Percentiles rank a stretch among this genome's conserved stretches.
phyloP scores from a whole-genome alignment of 1,140 invertebrate species.

The Drosophila obscura region DNA sequence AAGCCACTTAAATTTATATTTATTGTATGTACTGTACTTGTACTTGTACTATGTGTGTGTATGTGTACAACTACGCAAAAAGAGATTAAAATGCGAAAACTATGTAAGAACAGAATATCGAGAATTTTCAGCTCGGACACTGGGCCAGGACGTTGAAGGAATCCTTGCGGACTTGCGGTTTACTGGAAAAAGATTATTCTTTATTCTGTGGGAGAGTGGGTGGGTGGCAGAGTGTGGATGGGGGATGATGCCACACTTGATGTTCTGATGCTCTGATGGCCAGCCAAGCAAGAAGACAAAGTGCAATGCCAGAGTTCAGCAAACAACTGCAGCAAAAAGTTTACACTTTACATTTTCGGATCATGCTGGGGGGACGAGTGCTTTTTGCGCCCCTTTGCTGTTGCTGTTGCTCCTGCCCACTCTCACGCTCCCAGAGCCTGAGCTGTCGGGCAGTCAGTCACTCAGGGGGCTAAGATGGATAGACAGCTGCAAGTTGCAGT shows the following conservation, averaged over 20 bases:
- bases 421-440: slow-evolving; percentile 15
- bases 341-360: slow-evolving; percentile 68
- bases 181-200: slow-evolving; percentile 5
- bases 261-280: slow-evolving; percentile 32
- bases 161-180: slow-evolving; percentile 34
- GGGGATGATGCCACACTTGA: slow-evolving; percentile 42
- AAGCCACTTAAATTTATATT: slow-evolving; percentile 56
- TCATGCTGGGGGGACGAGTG: slow-evolving; percentile 17
- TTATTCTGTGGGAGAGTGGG: neutral
- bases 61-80: slow-evolving; percentile 49
- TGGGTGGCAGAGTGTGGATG: neutral
- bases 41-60: neutral
- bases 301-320: slow-evolving; percentile 39
- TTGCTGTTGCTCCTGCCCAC: slow-evolving; percentile 8
- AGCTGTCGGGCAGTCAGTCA: slow-evolving; percentile 13
- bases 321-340: slow-evolving; percentile 68
- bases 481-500: slow-evolving; percentile 60
- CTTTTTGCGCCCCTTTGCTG: slow-evolving; percentile 1
- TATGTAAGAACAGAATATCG: slow-evolving; percentile 22
- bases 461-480: slow-evolving; percentile 52
- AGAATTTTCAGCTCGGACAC: slow-evolving; percentile 40
- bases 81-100: slow-evolving; percentile 63
- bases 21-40: slow-evolving; percentile 37
- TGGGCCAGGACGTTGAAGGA: neutral
- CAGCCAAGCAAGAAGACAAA: slow-evolving; percentile 45